Conservation (phyloP, 2,797 vertebrate genomes). For the Lemur catta region DNA sequence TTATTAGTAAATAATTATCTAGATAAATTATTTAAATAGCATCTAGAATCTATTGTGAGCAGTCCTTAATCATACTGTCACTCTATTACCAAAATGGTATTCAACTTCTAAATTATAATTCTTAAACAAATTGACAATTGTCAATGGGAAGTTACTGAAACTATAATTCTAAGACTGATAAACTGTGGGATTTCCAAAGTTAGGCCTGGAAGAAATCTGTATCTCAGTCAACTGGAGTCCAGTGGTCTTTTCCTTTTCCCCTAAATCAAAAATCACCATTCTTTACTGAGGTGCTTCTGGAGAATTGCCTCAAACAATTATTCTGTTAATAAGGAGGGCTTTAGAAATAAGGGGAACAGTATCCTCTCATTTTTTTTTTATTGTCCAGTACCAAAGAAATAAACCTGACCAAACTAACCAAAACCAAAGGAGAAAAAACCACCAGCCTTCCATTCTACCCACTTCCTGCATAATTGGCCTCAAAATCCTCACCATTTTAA, state of each 20-base stretch:
- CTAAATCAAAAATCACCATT: background rate
- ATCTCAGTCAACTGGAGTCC: background rate
- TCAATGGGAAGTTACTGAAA: background rate
- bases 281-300: background rate
- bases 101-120: constrained; percentile 15
- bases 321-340: background rate
- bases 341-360: background rate
- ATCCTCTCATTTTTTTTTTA: background rate
- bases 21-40: background rate
- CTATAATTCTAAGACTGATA: background rate
- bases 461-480: background rate
- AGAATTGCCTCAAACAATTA: background rate
- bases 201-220: background rate
- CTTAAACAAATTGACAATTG: background rate
- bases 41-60: background rate
- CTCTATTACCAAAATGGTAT: background rate
- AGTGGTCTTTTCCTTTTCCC: background rate
- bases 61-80: background rate
- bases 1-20: background rate
- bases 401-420: background rate
- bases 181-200: background rate
- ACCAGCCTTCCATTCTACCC: background rate
- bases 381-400: background rate
- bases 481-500: background rate
- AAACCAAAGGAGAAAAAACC: constrained; percentile 19